Base-by-base conservation (phyloP, 2,888 invertebrate genomes). In the Leucophora obtusa region DNA sequence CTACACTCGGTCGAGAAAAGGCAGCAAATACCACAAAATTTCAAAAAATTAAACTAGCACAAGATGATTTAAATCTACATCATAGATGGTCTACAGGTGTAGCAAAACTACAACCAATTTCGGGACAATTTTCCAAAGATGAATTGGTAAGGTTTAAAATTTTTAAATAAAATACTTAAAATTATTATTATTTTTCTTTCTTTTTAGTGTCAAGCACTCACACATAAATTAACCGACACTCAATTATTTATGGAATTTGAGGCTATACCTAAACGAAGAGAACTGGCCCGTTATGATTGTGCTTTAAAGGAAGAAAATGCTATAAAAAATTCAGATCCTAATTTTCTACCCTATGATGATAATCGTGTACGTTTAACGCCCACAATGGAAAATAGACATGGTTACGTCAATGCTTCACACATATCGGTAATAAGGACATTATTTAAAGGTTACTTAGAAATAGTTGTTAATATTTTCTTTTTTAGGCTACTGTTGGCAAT, bases 341-440 rank as follows among this genome's bases (percentile, higher is more conserved):
- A 92, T 87, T 94, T 96, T 84, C 92, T 97, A 82, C 98, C 98
- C 0, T 98, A 98, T 88, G 97, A 89, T 56, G 96, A 96, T 87
- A 97, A 96, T 89, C 91, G 97, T 65, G 95, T 98, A 43, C 92
- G 95, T 79, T 91, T 98, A 21, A 94, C 94, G n/a, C 95, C 97
- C 7, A 93, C 94, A 10, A 94, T 95, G 86, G 93, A 93, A 84
- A 98, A 98, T 90, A 94, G 95, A 69, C 93, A 93, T 86, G 98
- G 98, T 14, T 98, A 98, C 86, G 95, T 98, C 84, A 98, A 98
- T 91, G 97, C 97, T 1, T 97, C 97, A 2, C 96, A 97, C 87
- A 93, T 98, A 81, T 95, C 96, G 85, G 97, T 96, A 89, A 88
- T 28, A 3, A 4, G 6, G 28, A 28, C 28, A 28, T 28, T 28